Base-by-base conservation (phyloP, 1,140 invertebrate genomes). In the Drosophila bocki region DNA sequence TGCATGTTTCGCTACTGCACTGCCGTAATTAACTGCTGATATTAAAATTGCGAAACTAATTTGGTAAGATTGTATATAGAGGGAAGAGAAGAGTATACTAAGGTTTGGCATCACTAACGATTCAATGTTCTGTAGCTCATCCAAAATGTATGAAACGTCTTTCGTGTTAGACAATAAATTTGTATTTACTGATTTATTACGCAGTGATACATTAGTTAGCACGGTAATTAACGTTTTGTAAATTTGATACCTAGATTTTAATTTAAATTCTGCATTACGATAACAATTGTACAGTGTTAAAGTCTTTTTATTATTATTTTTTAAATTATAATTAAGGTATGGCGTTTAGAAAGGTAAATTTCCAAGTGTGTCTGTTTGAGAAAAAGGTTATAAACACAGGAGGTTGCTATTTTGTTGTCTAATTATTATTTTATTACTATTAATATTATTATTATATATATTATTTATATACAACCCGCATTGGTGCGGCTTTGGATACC, bases 31-130 rank as follows among this genome's bases (percentile, higher is more conserved):
- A 9, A 9, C 17, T n/a, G 8, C 9, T 48, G 41, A 3, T 32
- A 59, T 32, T 13, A 9, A 29, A 12, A 9, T 33, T 17, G 57
- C 29, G 29, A 33, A 33, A 33, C 58, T 33, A 60, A 60, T 60
- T 60, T 33, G 19, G 9, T 60, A 33, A 33, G 17, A 50, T 5
- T 51, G 29, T 17, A 1, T 44, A 9, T 29, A 12, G 42, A 60
- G 26, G 32, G 13, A 35, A 22, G 17, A 53, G 1, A 8, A 12
- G n/a, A 32, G 26, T 17, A 7, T 12, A n/a, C n/a, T 51, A 3
- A 15, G 22, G 9, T 22, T 22, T n/a, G 12, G 13, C 11, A 12
- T n/a, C n/a, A 33, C 15, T 17, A 12, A 35, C n/a, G 3, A 22
- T 54, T 39, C 53, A 39, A 15, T 19, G 3, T 22, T 9, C 15